Base-by-base conservation (phyloP, 2,113 vertebrate species). In the Ariopsis seemanni region DNA sequence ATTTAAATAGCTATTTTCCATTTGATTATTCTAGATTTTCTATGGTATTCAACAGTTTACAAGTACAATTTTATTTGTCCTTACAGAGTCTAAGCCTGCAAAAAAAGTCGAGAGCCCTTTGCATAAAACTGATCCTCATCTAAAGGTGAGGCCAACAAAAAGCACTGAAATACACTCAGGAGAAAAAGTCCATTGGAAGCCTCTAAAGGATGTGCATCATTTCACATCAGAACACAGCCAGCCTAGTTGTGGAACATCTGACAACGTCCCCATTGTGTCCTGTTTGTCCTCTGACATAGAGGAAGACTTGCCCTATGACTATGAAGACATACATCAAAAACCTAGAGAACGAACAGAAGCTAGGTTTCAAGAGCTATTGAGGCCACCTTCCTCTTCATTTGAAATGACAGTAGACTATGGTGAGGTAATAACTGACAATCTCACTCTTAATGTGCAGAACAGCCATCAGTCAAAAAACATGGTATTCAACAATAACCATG, bases 211-310 rank as follows among this genome's bases (percentile, higher is more conserved):
- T 20, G 60, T 85, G 48, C 63, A 83, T 52, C n/a, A 79, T 11
- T 88, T 78, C 5, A 81, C 88, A 10, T 93, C 91, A 2, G 89
- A 78, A 72, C 94, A 91, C 80, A 95, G 95, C 87, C 94, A 91
- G 63, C 93, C 92, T 20, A 94, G 72, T 5, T 90, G 92, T 5
- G 94, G 94, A 0, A 52, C 89, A 80, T 63, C 90, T 62, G 86
- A 92, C 0, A 86, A 91, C 17, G 60, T 93, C n/a, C 94, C 58
- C 0, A 85, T 88, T 85, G 93, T 92, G 75, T 93, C 93, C 0
- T 0, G 8, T 55, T 94, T 94, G 42, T 90, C 87, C 6, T 91
- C 85, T 0, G 91, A 93, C 48, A 81, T 75, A 27, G 92, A 92
- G n/a, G 71, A 90, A 0, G 85, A 90, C 5, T 82, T 62, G 0